Evolutionary conservation across 2,113 vertebrate species (phyloP), one percentile per base, ranked within the genome.

Genomic region (Microtus pennsylvanicus): DNA sequence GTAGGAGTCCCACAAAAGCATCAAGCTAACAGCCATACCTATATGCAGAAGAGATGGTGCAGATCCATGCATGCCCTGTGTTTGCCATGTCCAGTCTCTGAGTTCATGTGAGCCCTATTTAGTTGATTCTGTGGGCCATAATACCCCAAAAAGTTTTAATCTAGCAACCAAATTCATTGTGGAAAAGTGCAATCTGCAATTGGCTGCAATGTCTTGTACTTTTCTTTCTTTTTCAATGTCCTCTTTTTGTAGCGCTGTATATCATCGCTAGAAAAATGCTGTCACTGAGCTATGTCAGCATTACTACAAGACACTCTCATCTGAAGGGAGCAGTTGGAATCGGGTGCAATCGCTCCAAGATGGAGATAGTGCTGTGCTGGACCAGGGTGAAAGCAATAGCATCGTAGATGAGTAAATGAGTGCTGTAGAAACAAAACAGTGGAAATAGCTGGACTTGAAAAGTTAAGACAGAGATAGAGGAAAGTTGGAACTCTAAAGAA

Each of bases 401-500:
- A 95, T 87, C 5, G 3, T 8, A 83, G 72, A 81, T 30, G 93
- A 86, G 72, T 35, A n/a, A 30, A 47, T 4, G 74, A 21, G 55
- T 50, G 45, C 86, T 35, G 5, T 10, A 77, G 45, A 75, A 5
- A 52, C 61, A 93, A 81, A 38, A 87, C 24, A 90, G 35, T 42
- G 47, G 83, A 22, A 83, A 77, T 47, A 94, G 89, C 52, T 24
- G 96, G 28, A 80, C 65, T 83, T 85, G 63, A 82, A 78, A 80
- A 70, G 35, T 90, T 65, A 90, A 89, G 3, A 92, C 9, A 47
- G 38, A 96, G 26, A 93, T 75, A 67, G 89, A 75, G 33, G 65
- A 93, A 87, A 94, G 35, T 82, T 47, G 81, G 52, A 94, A 70
- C 74, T 82, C 52, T 35, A 96, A 92, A 75, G 81, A 96, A 95